Conservation (phyloP, 2,888 invertebrate genomes). For the Himalopsyche japonica region DNA sequence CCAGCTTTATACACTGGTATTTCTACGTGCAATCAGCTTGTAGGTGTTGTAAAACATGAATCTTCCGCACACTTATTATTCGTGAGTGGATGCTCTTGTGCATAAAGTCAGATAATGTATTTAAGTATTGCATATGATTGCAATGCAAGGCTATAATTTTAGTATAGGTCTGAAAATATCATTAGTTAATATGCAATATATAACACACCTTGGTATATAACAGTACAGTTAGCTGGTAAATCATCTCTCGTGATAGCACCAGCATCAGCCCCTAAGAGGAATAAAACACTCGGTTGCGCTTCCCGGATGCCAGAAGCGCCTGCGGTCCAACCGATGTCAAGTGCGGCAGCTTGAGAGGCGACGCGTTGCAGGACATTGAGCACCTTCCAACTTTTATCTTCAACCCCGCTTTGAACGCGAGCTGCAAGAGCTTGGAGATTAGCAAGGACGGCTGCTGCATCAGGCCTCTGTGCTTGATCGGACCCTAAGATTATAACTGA, state of each 20-base stretch:
- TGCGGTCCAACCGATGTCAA: conserved; percentile 91
- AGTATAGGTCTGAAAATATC: neutral
- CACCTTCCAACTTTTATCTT: conserved; percentile 65
- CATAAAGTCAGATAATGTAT: too few species aligned
- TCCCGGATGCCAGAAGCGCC: conserved; percentile 66
- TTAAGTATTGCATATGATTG: too few species aligned
- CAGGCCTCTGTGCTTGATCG: conserved; percentile 75
- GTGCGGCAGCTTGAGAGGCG: conserved; percentile 90
- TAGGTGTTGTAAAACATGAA: too few species aligned
- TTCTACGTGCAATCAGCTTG: too few species aligned
- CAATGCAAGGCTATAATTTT: neutral
- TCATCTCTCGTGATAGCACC: conserved; percentile 75
- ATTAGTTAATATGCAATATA: neutral
- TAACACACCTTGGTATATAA: conserved; percentile 81
- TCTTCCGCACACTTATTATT: too few species aligned
- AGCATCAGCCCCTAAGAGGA: conserved; percentile 93
- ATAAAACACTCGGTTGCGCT: conserved; percentile 78
- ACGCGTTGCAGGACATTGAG: conserved; percentile 94
- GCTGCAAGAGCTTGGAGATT: conserved; percentile 74
- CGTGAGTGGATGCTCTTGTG: too few species aligned
- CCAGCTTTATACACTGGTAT: too few species aligned
- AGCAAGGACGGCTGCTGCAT: conserved; percentile 77
- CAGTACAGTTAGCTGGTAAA: conserved; percentile 78
- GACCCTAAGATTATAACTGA: conserved; percentile 87
- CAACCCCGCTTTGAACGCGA: conserved; percentile 58